Evolutionary conservation across 2,797 vertebrate genomes (phyloP).

Genomic region (Myotis planiceps): DNA sequence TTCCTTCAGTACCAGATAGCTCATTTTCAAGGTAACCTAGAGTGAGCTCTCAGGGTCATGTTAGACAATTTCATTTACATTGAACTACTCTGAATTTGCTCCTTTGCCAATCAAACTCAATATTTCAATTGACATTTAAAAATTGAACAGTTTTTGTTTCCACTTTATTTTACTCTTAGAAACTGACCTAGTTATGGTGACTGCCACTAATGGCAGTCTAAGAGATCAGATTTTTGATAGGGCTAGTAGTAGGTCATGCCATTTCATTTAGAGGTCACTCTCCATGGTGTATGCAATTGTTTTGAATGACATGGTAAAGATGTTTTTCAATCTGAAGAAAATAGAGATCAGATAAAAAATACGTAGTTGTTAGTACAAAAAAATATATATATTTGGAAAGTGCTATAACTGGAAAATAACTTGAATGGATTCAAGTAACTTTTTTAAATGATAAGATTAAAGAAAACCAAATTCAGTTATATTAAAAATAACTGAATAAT

Average conservation of each 20-base stretch:
- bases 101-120: conserved; percentile 36
- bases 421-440: not conserved
- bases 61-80: conserved; percentile 33
- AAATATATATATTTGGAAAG: not conserved
- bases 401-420: not conserved
- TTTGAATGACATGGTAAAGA: conserved; percentile 56
- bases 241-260: not conserved
- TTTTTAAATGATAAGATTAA: not conserved
- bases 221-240: conserved; percentile 45
- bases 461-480: not conserved
- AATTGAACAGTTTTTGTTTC: conserved; percentile 61
- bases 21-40: not conserved
- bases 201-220: conserved; percentile 46
- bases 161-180: conserved; percentile 57
- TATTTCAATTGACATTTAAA: conserved; percentile 58
- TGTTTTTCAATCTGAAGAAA: conserved; percentile 44
- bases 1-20: not conserved
- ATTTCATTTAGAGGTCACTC: conserved; percentile 52
- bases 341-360: conserved; percentile 39
- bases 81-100: not conserved
- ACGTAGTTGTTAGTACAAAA: not conserved
- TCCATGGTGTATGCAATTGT: not conserved
- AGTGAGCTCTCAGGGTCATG: not conserved
- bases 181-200: conserved; percentile 51
- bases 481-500: not conserved